These are phyloP conservation scores for Myathropa florea DNA, from an alignment of 2,888 invertebrate species.

Conservation along the genomic window DNA sequence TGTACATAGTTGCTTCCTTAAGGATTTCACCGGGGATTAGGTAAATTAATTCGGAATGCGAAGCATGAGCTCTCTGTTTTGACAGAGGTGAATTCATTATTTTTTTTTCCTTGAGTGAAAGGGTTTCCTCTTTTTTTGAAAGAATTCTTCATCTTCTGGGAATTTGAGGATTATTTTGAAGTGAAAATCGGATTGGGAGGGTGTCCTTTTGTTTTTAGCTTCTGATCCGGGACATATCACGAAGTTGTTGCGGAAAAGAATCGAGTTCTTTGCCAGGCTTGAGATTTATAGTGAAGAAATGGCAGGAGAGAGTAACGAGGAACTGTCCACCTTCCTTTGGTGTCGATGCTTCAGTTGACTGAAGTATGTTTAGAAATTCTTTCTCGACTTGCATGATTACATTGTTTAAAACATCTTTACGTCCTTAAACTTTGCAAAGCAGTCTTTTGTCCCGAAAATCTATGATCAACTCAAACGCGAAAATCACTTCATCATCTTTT, in stretches of 20 bases:
- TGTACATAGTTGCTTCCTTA: background rate
- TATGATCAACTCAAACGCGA: too few species aligned
- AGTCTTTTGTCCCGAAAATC: too few species aligned
- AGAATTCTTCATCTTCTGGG: background rate
- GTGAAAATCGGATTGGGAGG: background rate
- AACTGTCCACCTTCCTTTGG: too few species aligned
- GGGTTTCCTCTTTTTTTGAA: background rate
- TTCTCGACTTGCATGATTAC: too few species aligned
- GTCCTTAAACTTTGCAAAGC: too few species aligned
- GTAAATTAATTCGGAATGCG: constrained; percentile 30
- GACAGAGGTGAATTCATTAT: background rate
- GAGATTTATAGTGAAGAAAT: background rate
- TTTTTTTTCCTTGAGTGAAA: background rate
- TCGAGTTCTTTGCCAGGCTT: background rate
- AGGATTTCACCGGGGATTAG: constrained; percentile 35
- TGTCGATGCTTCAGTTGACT: too few species aligned
- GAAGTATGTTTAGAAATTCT: too few species aligned
- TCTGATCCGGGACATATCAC: too few species aligned
- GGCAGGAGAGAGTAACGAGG: background rate
- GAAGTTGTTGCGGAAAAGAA: background rate
- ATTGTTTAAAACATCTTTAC: too few species aligned
- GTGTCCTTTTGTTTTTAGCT: background rate
- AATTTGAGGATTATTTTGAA: background rate
- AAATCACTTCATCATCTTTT: too few species aligned
- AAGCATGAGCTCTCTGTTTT: constrained; percentile 14